A percentile compares a stretch with the other conserved stretches of the same genome.
These are phyloP conservation scores for Cantharis nigra DNA, from an alignment of 2,888 invertebrate genomes.

Conservation along the genomic window DNA sequence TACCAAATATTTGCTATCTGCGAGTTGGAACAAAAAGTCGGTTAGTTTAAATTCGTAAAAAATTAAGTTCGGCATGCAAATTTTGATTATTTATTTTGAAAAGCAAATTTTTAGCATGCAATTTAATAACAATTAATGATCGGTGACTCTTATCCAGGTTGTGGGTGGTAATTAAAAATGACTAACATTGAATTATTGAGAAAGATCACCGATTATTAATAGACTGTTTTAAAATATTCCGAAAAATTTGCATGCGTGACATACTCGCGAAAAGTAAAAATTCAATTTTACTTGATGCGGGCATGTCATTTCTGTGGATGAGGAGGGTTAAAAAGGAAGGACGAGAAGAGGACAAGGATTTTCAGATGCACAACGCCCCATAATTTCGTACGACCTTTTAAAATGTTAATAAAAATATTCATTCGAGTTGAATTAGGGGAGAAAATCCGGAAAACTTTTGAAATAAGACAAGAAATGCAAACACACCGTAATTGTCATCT, in stretches of 20 bases:
- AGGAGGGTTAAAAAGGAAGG: conserved; percentile 27
- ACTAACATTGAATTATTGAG: background rate
- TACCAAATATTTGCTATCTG: conserved; percentile 95
- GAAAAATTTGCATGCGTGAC: background rate
- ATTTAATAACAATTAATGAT: background rate
- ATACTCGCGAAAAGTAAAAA: background rate
- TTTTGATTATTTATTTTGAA: conserved; percentile 1
- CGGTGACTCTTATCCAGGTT: background rate
- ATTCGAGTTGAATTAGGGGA: background rate
- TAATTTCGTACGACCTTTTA: background rate
- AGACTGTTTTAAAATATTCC: background rate
- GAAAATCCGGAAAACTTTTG: background rate
- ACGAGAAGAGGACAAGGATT: conserved; percentile 38
- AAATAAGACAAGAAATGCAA: background rate
- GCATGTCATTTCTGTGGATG: conserved; percentile 5
- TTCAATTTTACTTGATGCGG: conserved; percentile 12
- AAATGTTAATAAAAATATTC: background rate
- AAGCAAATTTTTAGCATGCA: background rate
- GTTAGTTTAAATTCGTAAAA: background rate
- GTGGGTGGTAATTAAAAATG: background rate
- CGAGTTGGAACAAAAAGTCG: conserved; percentile 9
- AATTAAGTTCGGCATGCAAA: conserved; percentile 18
- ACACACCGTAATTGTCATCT: conserved; percentile 47
- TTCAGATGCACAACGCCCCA: conserved; percentile 46
- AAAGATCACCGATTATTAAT: background rate